Conservation (phyloP, 2,888 invertebrate genomes). For the Temnothorax unifasciatus region DNA sequence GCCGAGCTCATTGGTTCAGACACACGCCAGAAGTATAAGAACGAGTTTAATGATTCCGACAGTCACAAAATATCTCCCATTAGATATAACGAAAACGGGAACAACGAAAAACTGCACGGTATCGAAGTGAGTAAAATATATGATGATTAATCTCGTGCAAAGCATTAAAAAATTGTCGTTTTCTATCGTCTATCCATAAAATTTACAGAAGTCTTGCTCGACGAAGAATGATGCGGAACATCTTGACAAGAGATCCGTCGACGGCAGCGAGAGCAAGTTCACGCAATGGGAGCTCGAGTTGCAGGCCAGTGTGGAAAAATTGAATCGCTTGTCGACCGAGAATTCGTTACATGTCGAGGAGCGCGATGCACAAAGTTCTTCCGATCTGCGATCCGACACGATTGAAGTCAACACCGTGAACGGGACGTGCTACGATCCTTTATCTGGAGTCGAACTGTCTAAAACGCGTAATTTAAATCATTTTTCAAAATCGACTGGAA, state of each 20-base stretch:
- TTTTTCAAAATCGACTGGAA: slow-evolving; percentile 39
- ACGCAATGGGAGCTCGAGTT: slow-evolving; percentile 93
- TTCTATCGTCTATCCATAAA: neutral
- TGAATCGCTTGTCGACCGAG: slow-evolving; percentile 88
- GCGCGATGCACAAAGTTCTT: slow-evolving; percentile 29
- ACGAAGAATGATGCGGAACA: slow-evolving; percentile 91
- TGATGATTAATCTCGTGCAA: neutral
- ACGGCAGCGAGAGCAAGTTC: slow-evolving; percentile 90
- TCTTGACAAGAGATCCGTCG: slow-evolving; percentile 91
- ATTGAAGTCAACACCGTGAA: slow-evolving; percentile 8
- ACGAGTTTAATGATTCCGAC: slow-evolving; percentile 79
- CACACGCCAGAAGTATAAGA: slow-evolving; percentile 80
- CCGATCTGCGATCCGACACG: slow-evolving; percentile 17
- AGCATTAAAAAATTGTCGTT: neutral
- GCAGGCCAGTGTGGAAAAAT: slow-evolving; percentile 92
- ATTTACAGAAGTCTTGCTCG: slow-evolving; percentile 88
- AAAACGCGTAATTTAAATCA: slow-evolving; percentile 51
- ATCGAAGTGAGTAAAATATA: slow-evolving; percentile 79
- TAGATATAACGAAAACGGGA: slow-evolving; percentile 78
- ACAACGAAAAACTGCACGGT: slow-evolving; percentile 78
- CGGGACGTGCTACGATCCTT: slow-evolving; percentile 39
- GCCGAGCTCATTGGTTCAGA: slow-evolving; percentile 87
- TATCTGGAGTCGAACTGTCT: slow-evolving; percentile 33
- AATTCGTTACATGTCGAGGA: slow-evolving; percentile 60
- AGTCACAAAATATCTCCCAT: slow-evolving; percentile 79